phyloP scores from a whole-genome alignment of 2,113 vertebrate species.

The Lycocorax pyrrhopterus region DNA sequence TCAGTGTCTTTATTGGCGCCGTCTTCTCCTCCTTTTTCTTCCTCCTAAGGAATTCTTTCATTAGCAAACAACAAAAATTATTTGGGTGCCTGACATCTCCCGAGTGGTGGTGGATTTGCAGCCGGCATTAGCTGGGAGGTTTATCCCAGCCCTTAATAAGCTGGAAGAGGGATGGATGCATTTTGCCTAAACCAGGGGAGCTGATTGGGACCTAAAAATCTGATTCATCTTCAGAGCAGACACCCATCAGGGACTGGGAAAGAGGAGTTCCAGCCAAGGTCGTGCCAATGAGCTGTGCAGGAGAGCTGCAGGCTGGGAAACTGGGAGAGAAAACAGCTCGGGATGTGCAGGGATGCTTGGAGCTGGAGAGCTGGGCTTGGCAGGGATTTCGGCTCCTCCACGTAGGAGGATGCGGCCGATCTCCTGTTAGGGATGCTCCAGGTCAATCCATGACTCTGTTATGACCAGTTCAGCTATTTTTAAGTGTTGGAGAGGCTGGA shows the following conservation, averaged over 20 bases:
- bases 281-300: slow-evolving; percentile 45
- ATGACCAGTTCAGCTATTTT: background rate
- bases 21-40: background rate
- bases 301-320: background rate
- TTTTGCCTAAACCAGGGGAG: slow-evolving; percentile 60
- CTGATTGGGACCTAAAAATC: slow-evolving; percentile 70
- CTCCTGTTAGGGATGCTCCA: background rate
- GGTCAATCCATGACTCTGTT: background rate
- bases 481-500: background rate
- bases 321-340: background rate
- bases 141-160: slow-evolving; percentile 61
- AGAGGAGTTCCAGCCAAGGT: slow-evolving; percentile 61
- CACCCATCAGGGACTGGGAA: slow-evolving; percentile 18
- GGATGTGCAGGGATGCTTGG: background rate
- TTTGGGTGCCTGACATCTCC: slow-evolving; percentile 51
- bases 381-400: background rate
- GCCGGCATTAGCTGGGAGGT: slow-evolving; percentile 57
- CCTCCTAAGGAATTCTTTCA: slow-evolving; percentile 59
- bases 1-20: slow-evolving; percentile 24
- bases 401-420: accelerated
- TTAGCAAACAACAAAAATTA: slow-evolving; percentile 64
- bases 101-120: slow-evolving; percentile 49
- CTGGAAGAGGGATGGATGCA: slow-evolving; percentile 67
- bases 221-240: slow-evolving; percentile 70
- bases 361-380: background rate